These are phyloP conservation scores for Bombus impatiens DNA, from an alignment of 1,140 invertebrate genomes.

Conservation along the genomic window DNA sequence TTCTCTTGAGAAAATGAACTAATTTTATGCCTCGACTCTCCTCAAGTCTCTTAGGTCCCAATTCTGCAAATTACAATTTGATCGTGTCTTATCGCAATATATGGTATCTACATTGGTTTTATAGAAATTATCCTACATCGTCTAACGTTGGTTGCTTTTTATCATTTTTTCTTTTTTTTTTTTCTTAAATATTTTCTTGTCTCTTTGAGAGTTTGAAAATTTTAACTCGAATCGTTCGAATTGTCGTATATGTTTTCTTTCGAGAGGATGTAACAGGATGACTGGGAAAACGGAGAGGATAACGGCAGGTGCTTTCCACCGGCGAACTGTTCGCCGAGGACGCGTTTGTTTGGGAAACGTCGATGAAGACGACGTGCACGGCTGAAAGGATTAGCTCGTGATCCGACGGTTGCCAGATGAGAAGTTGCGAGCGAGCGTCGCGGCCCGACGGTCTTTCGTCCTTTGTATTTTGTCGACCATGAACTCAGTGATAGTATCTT, in stretches of 20 bases:
- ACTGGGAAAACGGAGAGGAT: not conserved
- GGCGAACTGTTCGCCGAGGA: not conserved
- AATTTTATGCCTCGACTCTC: not conserved
- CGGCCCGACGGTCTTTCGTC: not conserved
- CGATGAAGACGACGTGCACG: not conserved
- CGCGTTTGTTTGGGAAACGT: not conserved
- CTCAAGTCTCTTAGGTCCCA: not conserved
- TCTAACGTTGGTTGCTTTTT: no score
- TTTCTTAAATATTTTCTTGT: no score
- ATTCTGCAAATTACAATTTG: not conserved
- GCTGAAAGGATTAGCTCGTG: conserved; percentile 2
- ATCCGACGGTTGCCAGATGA: conserved; percentile 12
- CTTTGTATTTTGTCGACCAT: not conserved
- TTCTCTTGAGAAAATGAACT: not conserved
- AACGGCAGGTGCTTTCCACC: not conserved
- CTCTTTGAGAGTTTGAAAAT: no score
- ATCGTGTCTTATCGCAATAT: not conserved
- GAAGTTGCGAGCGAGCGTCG: conserved; percentile 12
- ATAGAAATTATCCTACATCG: no score
- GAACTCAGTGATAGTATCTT: not conserved
- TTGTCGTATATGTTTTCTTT: not conserved
- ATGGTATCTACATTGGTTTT: not conserved
- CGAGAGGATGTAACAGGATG: no score
- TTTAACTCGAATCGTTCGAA: not conserved
- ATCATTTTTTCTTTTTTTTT: no score